A percentile compares a stretch with the other conserved stretches of the same genome.
Conservation (phyloP, 2,113 vertebrate species). For the Emydocephalus ijimae region DNA sequence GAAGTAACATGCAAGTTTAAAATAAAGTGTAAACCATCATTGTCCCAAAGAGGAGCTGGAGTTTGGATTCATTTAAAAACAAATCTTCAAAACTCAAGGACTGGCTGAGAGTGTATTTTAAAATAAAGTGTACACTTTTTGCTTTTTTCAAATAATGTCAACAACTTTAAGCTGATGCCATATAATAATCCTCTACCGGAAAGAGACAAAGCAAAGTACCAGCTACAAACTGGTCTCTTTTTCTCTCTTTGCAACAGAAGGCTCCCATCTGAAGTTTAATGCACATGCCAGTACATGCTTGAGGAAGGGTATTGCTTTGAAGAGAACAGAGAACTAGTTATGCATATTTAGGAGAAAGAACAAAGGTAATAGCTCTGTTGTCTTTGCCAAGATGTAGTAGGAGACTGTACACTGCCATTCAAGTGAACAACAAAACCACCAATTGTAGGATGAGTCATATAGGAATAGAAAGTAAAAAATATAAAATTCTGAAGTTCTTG, state of each 20-base stretch:
- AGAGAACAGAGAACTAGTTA: conserved; percentile 49
- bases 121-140: background rate
- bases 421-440: conserved; percentile 72
- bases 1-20: background rate
- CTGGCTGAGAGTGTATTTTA: background rate
- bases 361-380: conserved; percentile 47
- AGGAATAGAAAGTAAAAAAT: background rate
- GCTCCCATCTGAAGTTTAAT: background rate
- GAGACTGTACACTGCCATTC: conserved; percentile 48
- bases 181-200: conserved; percentile 6
- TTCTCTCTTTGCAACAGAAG: background rate
- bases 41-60: too few species aligned
- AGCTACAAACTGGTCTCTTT: conserved; percentile 11
- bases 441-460: conserved; percentile 39
- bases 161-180: background rate
- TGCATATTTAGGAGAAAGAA: conserved; percentile 67
- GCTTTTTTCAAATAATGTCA: background rate
- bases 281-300: conserved; percentile 43
- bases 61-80: too few species aligned
- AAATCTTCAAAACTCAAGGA: too few species aligned
- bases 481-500: background rate
- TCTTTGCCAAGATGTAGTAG: conserved; percentile 57
- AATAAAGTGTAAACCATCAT: background rate
- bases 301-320: conserved; percentile 32
- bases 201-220: conserved; percentile 30